Conservation (phyloP, 2,888 invertebrate genomes). For the Autographa gamma region DNA sequence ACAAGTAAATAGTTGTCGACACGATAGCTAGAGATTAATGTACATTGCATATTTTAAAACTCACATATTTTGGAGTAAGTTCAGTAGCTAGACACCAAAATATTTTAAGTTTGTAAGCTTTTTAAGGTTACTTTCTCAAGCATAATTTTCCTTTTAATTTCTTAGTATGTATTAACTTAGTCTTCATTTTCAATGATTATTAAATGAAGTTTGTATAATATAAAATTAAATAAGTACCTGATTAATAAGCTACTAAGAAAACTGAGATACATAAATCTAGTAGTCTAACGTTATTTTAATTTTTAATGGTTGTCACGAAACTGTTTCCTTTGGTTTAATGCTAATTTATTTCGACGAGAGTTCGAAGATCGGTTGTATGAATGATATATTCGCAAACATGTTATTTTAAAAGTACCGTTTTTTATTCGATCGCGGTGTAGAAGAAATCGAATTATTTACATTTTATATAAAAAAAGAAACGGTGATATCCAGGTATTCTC, state of each 20-base stretch:
- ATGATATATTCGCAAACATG: slow-evolving; percentile 25
- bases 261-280: not conserved
- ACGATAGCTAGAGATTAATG: not conserved
- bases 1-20: not conserved
- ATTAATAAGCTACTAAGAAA: not conserved
- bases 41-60: not conserved
- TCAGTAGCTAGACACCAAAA: not conserved
- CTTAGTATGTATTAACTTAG: too few relatives aligned
- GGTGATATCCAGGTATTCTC: not conserved
- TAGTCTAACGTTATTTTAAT: not conserved
- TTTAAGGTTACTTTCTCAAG: too few relatives aligned
- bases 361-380: slow-evolving; percentile 45
- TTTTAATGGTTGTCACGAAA: slow-evolving; percentile 21
- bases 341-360: slow-evolving; percentile 46
- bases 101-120: not conserved
- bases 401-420: slow-evolving; percentile 48
- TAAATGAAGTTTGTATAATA: not conserved
- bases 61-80: not conserved
- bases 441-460: slow-evolving; percentile 6
- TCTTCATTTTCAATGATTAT: not conserved
- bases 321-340: slow-evolving; percentile 33
- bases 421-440: slow-evolving; percentile 25
- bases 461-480: not conserved
- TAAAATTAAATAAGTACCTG: slow-evolving; percentile 4
- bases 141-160: too few relatives aligned